Evolutionary conservation across 2,888 invertebrate species (phyloP).

Genomic region (Dynastes tityus): DNA sequence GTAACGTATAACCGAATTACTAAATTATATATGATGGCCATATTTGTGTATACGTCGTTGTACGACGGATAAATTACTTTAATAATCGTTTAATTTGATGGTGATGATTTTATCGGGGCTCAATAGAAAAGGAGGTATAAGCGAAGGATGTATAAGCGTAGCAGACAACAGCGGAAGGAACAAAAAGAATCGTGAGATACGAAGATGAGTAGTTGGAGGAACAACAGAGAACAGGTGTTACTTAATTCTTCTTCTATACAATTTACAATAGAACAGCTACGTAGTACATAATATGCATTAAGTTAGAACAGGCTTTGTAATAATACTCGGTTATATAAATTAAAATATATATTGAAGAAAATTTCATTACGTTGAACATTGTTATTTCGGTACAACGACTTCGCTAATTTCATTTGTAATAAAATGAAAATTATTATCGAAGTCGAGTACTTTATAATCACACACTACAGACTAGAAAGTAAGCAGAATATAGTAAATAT

Average conservation of each 20-base stretch:
- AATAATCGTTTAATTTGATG: constrained; percentile 17
- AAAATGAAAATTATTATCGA: too few relatives aligned
- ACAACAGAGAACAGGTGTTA: not conserved
- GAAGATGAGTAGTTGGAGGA: not conserved
- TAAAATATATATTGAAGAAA: too few relatives aligned
- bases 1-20: constrained; percentile 15
- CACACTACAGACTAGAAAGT: too few relatives aligned
- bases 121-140: not conserved
- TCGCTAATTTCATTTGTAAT: too few relatives aligned
- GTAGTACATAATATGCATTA: too few relatives aligned
- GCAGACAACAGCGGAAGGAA: not conserved
- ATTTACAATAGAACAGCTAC: too few relatives aligned
- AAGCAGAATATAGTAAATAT: too few relatives aligned
- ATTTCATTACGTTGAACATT: too few relatives aligned
- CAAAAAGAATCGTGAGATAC: not conserved
- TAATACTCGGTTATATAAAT: too few relatives aligned
- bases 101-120: not conserved
- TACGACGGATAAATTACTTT: constrained; percentile 2
- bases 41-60: constrained; percentile 12
- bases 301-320: too few relatives aligned
- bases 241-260: not conserved
- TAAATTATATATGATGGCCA: constrained; percentile 20
- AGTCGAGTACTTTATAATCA: too few relatives aligned
- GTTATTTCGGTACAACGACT: too few relatives aligned
- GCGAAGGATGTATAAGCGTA: not conserved